A percentile compares a stretch with the other conserved stretches of the same genome.
These are phyloP conservation scores for Limonius californicus DNA, from an alignment of 1,140 invertebrate species.

Conservation along the genomic window DNA sequence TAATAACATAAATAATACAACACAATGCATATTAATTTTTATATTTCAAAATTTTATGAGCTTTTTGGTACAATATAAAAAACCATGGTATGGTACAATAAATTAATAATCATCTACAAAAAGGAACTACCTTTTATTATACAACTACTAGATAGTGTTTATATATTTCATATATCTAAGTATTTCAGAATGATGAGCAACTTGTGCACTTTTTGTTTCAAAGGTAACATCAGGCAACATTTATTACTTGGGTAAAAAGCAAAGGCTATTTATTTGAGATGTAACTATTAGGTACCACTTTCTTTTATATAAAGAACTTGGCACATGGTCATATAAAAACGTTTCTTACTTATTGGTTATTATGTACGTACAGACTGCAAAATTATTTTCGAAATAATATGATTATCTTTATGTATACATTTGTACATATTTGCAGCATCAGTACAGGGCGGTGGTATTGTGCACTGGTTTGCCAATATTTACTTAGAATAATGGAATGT, in stretches of 20 bases:
- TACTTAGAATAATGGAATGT: too few relatives aligned
- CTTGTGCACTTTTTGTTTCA: neutral
- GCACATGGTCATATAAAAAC: too few relatives aligned
- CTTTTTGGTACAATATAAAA: neutral
- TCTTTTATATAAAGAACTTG: neutral
- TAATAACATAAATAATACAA: too few relatives aligned
- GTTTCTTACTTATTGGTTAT: too few relatives aligned
- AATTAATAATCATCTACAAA: neutral
- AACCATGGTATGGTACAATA: neutral
- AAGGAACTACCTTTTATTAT: neutral
- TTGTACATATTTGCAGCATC: too few relatives aligned
- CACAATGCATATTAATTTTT: neutral
- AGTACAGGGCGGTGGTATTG: too few relatives aligned
- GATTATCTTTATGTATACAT: too few relatives aligned
- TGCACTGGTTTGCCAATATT: too few relatives aligned
- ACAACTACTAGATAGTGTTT: too few relatives aligned
- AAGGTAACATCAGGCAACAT: neutral
- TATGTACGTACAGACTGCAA: too few relatives aligned
- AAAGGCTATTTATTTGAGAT: neutral
- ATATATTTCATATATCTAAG: too few relatives aligned
- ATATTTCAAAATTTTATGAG: neutral
- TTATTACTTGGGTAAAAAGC: neutral
- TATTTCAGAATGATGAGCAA: neutral
- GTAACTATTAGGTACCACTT: neutral
- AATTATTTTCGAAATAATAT: too few relatives aligned